These are phyloP conservation scores for Dendrocincla tyrannina DNA, from an alignment of 2,797 vertebrate species.

Conservation along the genomic window DNA sequence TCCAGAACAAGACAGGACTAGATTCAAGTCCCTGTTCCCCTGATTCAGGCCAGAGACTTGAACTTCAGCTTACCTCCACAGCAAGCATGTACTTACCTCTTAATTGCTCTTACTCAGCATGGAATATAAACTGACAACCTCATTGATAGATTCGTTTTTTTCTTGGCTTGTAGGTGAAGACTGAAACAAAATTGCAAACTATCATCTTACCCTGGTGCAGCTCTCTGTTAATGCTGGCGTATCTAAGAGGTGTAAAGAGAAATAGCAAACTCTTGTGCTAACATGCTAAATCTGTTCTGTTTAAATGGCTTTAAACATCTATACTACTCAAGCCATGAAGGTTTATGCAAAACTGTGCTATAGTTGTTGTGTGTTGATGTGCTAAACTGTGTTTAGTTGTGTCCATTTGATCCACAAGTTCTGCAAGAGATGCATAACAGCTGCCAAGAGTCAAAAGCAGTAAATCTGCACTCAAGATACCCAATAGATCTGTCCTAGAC, in stretches of 20 bases:
- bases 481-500: neutral
- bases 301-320: neutral
- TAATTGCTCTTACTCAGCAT: neutral
- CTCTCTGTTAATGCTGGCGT: neutral
- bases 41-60: neutral
- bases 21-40: neutral
- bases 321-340: neutral
- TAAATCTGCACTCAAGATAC: neutral
- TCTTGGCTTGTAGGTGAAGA: neutral
- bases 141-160: neutral
- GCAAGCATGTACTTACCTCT: neutral
- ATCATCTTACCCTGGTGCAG: neutral
- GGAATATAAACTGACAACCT: neutral
- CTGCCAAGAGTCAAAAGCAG: neutral
- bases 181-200: neutral
- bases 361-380: neutral
- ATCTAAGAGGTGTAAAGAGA: neutral
- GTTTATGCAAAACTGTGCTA: neutral
- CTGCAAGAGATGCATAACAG: neutral
- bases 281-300: neutral
- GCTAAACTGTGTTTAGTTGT: neutral
- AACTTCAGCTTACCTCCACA: conserved; percentile 35
- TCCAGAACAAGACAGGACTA: conserved; percentile 26
- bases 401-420: neutral
- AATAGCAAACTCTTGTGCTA: neutral